phyloP scores from a whole-genome alignment of 2,113 vertebrate genomes.

The Panthera leo region DNA sequence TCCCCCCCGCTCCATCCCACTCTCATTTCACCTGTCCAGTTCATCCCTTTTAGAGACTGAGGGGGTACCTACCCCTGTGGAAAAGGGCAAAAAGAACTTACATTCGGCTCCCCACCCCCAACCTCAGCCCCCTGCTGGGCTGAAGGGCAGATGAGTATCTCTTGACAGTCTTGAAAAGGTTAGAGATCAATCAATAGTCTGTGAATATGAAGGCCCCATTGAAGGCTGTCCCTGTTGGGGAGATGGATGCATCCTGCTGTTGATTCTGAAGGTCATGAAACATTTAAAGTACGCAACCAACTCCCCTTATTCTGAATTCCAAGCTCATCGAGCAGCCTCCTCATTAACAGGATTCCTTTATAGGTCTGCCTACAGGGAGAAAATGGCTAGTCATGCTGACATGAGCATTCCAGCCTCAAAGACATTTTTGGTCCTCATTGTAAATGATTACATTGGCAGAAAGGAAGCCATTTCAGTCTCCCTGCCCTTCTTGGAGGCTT shows the following conservation, averaged over 20 bases:
- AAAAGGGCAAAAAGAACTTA: background rate
- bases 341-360: conserved; percentile 27
- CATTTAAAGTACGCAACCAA: conserved; percentile 38
- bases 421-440: background rate
- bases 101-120: background rate
- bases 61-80: background rate
- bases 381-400: background rate
- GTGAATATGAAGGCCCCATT: conserved; percentile 70
- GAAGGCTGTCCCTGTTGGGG: conserved; percentile 62
- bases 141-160: conserved; percentile 43
- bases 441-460: background rate
- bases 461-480: background rate
- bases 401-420: background rate
- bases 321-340: background rate
- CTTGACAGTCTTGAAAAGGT: conserved; percentile 71
- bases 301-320: conserved; percentile 44
- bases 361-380: conserved; percentile 8
- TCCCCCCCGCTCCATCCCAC: background rate
- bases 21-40: conserved; percentile 11
- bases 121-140: background rate
- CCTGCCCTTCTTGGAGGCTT: background rate
- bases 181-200: conserved; percentile 70
- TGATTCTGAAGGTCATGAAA: conserved; percentile 71
- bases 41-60: background rate
- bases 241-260: conserved; percentile 68